Base-by-base conservation (phyloP, 2,113 vertebrate species). In the Sphaerodactylus townsendi region DNA sequence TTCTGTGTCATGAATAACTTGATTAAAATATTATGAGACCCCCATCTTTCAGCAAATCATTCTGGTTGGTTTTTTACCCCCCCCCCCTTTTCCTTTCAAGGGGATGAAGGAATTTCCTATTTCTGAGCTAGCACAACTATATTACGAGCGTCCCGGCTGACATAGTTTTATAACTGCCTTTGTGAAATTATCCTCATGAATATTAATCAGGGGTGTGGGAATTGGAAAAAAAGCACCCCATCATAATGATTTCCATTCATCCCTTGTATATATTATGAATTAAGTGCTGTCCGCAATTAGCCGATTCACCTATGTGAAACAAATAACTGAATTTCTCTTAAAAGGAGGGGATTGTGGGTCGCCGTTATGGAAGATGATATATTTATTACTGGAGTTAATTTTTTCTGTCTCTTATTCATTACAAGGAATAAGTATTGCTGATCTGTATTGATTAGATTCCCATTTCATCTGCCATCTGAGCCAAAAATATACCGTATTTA, bases 171-270 rank as follows among this genome's bases (percentile, higher is more conserved):
- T 92, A 93, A 91, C 83, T 92, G 93, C 89, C 92, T 95, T 96
- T 96, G 93, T 96, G 92, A 90, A 94, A 91, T 94, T 89, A 87
- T 94, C 90, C 90, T 97, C 94, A 96, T 96, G 93, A 96, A 96
- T 97, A 96, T 96, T 94, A 94, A 97, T 92, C 79, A 93, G 87
- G 85, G 84, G 90, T 92, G 81, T 92, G 93, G 91, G 90, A 92
- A 92, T 92, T 68, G 85, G 68, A 5, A 5, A 5, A 7, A 13
- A 64, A 2, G 62, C n/a, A 76, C 73, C 28, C 30, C 25, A 83
- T 85, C 88, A 90, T 88, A 90, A 90, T 89, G 53, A 93, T 94
- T 95, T 95, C 81, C 91, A 90, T 94, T 93, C 66, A 56, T 88
- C 73, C 86, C 70, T 76, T 44, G 84, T 89, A 77, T 90, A 90